These are phyloP conservation scores for Suricata suricatta DNA, from an alignment of 2,113 vertebrate species.

Conservation along the genomic window DNA sequence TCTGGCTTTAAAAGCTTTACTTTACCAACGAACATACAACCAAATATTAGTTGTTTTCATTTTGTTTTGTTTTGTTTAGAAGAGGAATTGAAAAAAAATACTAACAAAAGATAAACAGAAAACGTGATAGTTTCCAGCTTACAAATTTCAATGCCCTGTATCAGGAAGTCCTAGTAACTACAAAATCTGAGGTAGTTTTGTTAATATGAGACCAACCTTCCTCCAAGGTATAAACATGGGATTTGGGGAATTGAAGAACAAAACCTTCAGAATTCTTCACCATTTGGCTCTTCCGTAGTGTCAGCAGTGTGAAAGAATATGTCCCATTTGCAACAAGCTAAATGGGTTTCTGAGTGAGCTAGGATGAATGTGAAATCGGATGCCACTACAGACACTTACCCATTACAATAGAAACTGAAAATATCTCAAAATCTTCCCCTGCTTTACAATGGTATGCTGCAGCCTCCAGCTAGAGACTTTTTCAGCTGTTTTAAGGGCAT, in stretches of 20 bases:
- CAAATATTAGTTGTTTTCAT: background rate
- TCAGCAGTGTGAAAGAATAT: constrained; percentile 27
- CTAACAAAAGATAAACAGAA: background rate
- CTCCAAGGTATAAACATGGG: background rate
- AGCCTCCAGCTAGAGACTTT: background rate
- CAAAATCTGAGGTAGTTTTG: background rate
- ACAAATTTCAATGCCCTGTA: background rate
- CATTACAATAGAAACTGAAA: background rate
- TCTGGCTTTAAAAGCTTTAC: background rate
- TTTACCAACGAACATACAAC: background rate
- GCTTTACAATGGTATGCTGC: background rate
- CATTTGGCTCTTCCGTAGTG: background rate
- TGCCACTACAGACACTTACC: background rate
- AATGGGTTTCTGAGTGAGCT: constrained; percentile 30
- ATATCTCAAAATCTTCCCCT: background rate
- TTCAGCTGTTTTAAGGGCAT: background rate
- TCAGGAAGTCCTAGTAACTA: background rate
- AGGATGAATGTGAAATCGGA: constrained; percentile 34
- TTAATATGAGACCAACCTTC: background rate
- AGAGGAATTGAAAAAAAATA: background rate
- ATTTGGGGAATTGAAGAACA: constrained; percentile 3
- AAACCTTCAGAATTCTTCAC: background rate
- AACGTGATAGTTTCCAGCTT: background rate
- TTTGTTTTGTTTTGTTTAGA: background rate
- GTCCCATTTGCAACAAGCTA: constrained; percentile 3